Base-by-base conservation (phyloP, 2,113 vertebrate species). In the Anthoscopus minutus region DNA sequence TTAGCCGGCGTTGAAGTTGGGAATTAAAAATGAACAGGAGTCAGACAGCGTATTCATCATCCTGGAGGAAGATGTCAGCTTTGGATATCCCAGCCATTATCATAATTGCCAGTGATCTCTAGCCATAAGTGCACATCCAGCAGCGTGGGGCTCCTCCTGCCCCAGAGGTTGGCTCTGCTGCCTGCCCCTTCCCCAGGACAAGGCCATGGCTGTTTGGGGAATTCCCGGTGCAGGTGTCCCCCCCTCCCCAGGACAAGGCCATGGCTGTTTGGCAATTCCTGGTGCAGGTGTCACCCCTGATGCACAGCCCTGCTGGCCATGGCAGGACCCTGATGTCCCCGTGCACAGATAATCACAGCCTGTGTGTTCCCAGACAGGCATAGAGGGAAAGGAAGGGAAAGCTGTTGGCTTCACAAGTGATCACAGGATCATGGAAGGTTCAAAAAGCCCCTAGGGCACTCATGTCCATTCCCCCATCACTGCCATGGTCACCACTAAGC, bases 21-120 rank as follows among this genome's bases (percentile, higher is more conserved):
- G 95, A 95, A 97, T 97, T 93, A 96, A 93, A 96, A 96, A 96
- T 92, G 91, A 95, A 60, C 74, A 40, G 79, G 83, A 96, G 81
- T 89, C 94, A 94, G 89, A 94, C 85, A 89, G 76, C 62, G 23
- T 88, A 94, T 96, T 94, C 96, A 94, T 96, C 96, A 96, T 80
- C 94, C 64, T 20, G 0, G 24, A 97, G 94, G 81, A 87, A 94
- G 91, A 88, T 86, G 94, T 92, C 94, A 95, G 37, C 33, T 64
- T 62, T 73, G 92, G 88, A 51, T 76, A 91, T 51, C 87, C 74
- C 82, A 37, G 83, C 89, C 88, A 95, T 95, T 89, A 92, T 19
- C 76, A 56, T 88, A 94, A 96, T 91, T 96, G 89, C 89, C 88
- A 88, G 70, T 6, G 0, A 94, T 89, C 81, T 64, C 85, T 89